These are phyloP conservation scores for Dendrocincla tyrannina DNA, from an alignment of 2,797 vertebrate genomes.

Conservation along the genomic window DNA sequence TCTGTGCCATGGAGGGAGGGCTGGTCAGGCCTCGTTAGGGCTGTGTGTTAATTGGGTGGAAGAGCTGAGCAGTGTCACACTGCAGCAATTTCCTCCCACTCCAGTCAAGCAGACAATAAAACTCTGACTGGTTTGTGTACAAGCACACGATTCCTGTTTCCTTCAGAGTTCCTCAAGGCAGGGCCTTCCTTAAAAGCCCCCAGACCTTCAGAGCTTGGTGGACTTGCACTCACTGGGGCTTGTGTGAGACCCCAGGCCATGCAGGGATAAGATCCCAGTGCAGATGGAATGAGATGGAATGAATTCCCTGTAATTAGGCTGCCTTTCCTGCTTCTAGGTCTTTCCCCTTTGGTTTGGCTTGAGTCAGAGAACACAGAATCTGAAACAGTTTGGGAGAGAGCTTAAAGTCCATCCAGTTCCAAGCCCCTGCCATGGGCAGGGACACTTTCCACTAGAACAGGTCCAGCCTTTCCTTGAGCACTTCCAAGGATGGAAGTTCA, in stretches of 20 bases:
- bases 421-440: background rate
- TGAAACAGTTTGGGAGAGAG: background rate
- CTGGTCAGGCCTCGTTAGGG: background rate
- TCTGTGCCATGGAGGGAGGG: background rate
- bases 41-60: background rate
- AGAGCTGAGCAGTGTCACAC: background rate
- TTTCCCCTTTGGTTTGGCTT: background rate
- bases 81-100: background rate
- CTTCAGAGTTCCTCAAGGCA: background rate
- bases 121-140: background rate
- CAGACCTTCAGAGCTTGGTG: background rate
- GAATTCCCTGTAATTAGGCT: rapidly evolving
- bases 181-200: background rate
- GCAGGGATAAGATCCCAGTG: background rate
- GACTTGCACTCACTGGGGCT: rapidly evolving
- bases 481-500: background rate
- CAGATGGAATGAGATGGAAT: background rate
- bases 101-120: background rate
- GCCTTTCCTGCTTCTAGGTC: background rate
- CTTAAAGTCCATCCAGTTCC: background rate
- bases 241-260: background rate
- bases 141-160: background rate
- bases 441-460: background rate
- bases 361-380: background rate
- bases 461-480: background rate